phyloP scores from a whole-genome alignment of 1,140 invertebrate species.

The Calephelis virginiensis region DNA sequence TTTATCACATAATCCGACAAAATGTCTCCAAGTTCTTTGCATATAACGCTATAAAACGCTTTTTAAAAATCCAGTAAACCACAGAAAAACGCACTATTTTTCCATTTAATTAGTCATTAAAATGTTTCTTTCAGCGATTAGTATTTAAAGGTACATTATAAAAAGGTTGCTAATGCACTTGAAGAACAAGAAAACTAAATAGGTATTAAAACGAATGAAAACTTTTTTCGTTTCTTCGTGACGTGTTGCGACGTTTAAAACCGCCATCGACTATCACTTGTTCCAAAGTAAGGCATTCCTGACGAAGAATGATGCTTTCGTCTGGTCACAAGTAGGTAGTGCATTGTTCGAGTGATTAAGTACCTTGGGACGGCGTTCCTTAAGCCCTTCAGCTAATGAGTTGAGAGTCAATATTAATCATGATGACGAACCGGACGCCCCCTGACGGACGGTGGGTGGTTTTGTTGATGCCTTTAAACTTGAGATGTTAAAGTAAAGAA shows the following conservation, averaged over 20 bases:
- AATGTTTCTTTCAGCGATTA: too few relatives aligned
- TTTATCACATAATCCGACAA: too few relatives aligned
- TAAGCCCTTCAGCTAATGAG: slow-evolving; percentile 77
- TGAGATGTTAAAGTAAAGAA: slow-evolving; percentile 47
- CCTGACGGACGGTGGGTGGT: slow-evolving; percentile 64
- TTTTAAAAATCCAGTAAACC: too few relatives aligned
- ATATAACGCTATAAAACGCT: too few relatives aligned
- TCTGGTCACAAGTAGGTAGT: slow-evolving; percentile 72
- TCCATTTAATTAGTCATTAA: too few relatives aligned
- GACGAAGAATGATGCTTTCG: slow-evolving; percentile 77
- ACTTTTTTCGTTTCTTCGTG: too few relatives aligned
- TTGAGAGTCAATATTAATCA: slow-evolving; percentile 74
- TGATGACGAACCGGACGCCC: slow-evolving; percentile 50
- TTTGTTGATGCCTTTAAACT: slow-evolving; percentile 54
- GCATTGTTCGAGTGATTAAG: slow-evolving; percentile 78
- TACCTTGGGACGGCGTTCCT: slow-evolving; percentile 61
- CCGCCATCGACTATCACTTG: slow-evolving; percentile 36
- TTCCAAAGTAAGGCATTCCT: slow-evolving; percentile 59
- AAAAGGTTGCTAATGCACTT: too few relatives aligned
- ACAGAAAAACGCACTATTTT: too few relatives aligned
- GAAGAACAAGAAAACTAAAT: too few relatives aligned
- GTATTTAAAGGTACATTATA: too few relatives aligned
- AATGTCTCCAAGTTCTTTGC: too few relatives aligned
- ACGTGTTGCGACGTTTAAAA: neutral
- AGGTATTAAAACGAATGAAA: too few relatives aligned